Base-by-base conservation (phyloP, 2,888 invertebrate species). In the Xanthia icteritia region DNA sequence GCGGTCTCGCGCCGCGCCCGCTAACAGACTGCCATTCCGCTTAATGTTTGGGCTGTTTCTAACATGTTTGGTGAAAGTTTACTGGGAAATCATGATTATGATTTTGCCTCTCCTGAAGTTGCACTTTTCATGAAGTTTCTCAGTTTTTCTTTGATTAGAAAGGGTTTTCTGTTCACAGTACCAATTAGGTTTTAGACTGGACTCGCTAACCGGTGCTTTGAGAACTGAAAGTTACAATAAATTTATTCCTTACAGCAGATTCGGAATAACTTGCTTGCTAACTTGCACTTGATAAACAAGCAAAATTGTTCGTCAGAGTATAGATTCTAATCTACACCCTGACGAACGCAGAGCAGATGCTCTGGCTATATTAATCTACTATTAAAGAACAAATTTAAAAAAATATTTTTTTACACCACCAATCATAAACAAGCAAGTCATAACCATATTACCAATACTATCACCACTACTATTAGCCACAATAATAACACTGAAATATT, bases 1-100 rank as follows among this genome's bases (percentile, higher is more conserved):
- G 89, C 80, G 89, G 89, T 88, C 82, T 64, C 87, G 76, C 73
- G 73, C 76, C n/a, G 70, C 69, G 76, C 64, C 65, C 73, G 77
- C 81, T 81, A 77, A 83, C 77, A 78, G 36, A 73, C 54, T 31
- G 71, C 69, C 42, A 77, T 48, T 67, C 78, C 45, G 48, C 66
- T 60, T 77, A 76, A 81, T 84, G 73, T 71, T 67, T 60, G 63
- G 54, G 60, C n/a, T 77, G 51, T 54, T 79, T n/a, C 64, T 61
- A 60, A 77, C 48, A 60, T 61, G 27, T 63, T 58, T 48, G 15
- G 27, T 45, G 17, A 71, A 15, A 36, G 36, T 83, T 78, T 79
- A 66, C 31, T 23, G 3, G 6, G 36, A n/a, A 61, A 56, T 39
- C 31, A 2, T 9, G 27, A 51, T 31, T 8, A 42, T 80, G 31